These are phyloP conservation scores for Oxyura jamaicensis DNA, from an alignment of 2,113 vertebrate genomes.

Conservation along the genomic window DNA sequence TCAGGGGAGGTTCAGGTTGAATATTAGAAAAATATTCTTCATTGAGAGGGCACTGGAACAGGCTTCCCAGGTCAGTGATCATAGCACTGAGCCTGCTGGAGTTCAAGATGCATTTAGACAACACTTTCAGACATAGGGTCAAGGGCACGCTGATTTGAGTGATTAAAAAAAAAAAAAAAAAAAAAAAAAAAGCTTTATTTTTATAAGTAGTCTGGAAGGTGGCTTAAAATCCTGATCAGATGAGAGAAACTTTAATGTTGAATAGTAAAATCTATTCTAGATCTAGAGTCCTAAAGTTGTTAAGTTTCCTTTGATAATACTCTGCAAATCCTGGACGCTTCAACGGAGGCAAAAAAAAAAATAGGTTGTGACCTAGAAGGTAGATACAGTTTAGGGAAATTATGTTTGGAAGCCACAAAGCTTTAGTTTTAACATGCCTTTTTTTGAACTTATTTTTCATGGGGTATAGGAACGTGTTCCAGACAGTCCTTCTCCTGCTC, in stretches of 20 bases:
- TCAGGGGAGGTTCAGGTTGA: no score
- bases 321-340: background rate
- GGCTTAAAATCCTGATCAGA: background rate
- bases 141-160: background rate
- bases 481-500: conserved; percentile 95
- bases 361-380: background rate
- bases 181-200: background rate
- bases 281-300: background rate
- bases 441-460: background rate
- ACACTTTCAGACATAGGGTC: no score
- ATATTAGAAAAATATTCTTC: no score
- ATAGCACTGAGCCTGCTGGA: no score
- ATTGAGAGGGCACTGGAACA: no score
- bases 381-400: background rate
- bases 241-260: no score
- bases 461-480: conserved; percentile 89
- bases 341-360: background rate
- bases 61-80: no score
- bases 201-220: background rate
- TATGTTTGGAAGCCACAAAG: background rate
- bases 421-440: background rate
- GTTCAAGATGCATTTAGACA: no score
- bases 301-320: background rate
- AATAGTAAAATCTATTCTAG: background rate
- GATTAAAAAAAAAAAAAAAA: background rate